Base-by-base conservation (phyloP, 2,888 invertebrate species). In the Toxonevra muliebris region DNA sequence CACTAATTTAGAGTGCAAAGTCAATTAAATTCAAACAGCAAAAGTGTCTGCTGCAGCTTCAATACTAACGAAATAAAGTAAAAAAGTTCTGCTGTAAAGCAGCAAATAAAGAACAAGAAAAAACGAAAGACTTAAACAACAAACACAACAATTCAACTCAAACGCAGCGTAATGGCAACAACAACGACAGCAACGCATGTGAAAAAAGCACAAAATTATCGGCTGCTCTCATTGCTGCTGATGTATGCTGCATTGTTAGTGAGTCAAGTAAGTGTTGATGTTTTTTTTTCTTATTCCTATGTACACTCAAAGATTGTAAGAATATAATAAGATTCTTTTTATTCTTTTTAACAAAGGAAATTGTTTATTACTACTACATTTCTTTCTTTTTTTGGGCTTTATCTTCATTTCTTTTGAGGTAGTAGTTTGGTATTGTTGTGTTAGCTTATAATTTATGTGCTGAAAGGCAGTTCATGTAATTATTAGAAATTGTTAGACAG, bases 91-190 rank as follows among this genome's bases (percentile, higher is more conserved):
- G 5, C 52, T n/a, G 7, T 7, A 52, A 57, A 12, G 58, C 15
- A 42, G 19, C 12, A 53, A 65, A 30, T 54, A 61, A 30, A 50
- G 54, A 57, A 20, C n/a, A 12, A 50, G 1, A 13, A 43, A 55
- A 65, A 74, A 75, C 73, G 72, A 79, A 80, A 76, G 77, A 78
- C 77, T 77, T 64, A 74, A 74, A 75, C 73, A 76, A 75, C 79
- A 69, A 77, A 79, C 80, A 73, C 72, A 74, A 68, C 17, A 75
- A 75, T 75, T 71, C 66, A 72, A 65, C 71, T 57, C 66, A 69
- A 66, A 65, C 66, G 48, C 66, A 65, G 70, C 43, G 17, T 17
- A 53, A 53, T 52, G 11, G 40, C 17, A 50, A 45, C 57, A 42
- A n/a, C 61, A 48, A 19, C 61, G 41, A 57, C 62, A 64, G 50